phyloP scores from a whole-genome alignment of 2,113 vertebrate species.

The Pampusana beccarii region DNA sequence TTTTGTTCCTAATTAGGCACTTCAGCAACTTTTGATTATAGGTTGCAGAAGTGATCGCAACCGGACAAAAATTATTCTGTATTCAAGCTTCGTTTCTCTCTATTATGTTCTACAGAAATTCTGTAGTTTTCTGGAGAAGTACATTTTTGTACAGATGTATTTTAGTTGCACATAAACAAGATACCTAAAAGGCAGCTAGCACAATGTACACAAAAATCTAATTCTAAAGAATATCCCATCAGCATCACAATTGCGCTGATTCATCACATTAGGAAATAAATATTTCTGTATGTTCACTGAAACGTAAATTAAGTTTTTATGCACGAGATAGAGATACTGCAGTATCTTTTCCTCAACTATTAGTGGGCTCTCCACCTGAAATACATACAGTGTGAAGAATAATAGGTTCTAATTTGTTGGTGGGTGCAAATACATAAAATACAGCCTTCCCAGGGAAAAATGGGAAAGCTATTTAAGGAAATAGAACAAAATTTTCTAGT shows the following conservation, averaged over 20 bases:
- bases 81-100: not conserved
- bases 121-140: not conserved
- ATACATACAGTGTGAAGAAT: not conserved
- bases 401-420: not conserved
- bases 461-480: not conserved
- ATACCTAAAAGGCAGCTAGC: not conserved
- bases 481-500: not conserved
- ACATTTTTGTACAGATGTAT: fast-evolving
- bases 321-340: not conserved
- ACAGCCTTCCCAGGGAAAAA: not conserved
- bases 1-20: not conserved
- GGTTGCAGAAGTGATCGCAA: not conserved
- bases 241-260: not conserved
- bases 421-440: not conserved
- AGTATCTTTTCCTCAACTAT: not conserved
- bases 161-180: not conserved
- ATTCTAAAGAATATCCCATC: not conserved
- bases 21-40: not conserved
- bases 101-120: not conserved
- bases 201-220: not conserved
- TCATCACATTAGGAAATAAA: not conserved
- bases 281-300: not conserved
- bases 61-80: not conserved
- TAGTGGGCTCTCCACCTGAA: not conserved
- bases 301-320: not conserved